Conservation (phyloP, 2,888 invertebrate species). For the Meghimatium bilineatum region DNA sequence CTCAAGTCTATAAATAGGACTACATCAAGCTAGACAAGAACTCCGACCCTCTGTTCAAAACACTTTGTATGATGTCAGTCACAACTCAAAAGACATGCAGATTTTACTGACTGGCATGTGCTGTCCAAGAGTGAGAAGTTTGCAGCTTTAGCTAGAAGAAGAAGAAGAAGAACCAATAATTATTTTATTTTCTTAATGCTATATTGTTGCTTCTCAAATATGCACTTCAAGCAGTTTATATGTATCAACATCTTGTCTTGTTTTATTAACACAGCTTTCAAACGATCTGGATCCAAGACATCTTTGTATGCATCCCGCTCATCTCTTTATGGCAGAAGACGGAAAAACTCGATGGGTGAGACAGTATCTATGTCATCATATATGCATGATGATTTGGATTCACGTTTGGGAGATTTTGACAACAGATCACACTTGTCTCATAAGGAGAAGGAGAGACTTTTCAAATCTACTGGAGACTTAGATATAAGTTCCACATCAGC, state of each 20-base stretch:
- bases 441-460: conserved; percentile 58
- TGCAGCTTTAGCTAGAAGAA: too few species aligned
- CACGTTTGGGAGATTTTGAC: conserved; percentile 59
- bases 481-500: conserved; percentile 58
- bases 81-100: too few species aligned
- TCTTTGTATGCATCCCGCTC: conserved; percentile 70
- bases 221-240: not conserved
- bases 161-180: too few species aligned
- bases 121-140: too few species aligned
- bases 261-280: conserved; percentile 59
- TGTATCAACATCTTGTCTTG: not conserved
- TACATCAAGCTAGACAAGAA: too few species aligned
- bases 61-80: too few species aligned
- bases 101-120: too few species aligned
- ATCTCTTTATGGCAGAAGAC: conserved; percentile 65
- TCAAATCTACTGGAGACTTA: conserved; percentile 66
- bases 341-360: conserved; percentile 60
- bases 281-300: conserved; percentile 63
- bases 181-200: not conserved
- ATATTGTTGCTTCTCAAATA: not conserved
- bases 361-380: conserved; percentile 61
- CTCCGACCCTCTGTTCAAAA: too few species aligned
- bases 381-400: conserved; percentile 67
- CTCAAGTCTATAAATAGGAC: too few species aligned
- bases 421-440: conserved; percentile 61